Base-by-base conservation (phyloP, 2,113 vertebrate species). In the Sterna hirundo region DNA sequence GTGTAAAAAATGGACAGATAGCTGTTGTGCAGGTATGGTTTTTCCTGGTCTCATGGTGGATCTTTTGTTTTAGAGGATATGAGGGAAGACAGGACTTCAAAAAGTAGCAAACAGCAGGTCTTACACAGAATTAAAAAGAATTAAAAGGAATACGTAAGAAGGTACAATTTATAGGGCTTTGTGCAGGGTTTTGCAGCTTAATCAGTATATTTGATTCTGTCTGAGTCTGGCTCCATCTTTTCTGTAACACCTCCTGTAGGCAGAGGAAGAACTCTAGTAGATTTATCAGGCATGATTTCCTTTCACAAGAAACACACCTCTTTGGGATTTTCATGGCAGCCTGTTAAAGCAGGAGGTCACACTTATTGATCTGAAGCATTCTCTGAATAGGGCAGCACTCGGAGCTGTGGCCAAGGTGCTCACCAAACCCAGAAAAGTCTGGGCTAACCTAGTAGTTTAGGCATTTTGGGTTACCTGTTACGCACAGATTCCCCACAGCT, bases 251-350 rank as follows among this genome's bases (percentile, higher is more conserved):
- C 8, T 1, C 2, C 3, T 57, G 4, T n/a, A 40, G 52, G 9
- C 12, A 47, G 76, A 79, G 42, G 51, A 88, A 71, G 36, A 88
- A 44, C 20, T 61, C 26, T 52, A 27, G 25, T 10, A 51, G 15
- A 34, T 88, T 58, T 82, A 2, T 10, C 38, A 91, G 44, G 11
- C 6, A 22, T 2, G 0, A 49, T 38, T 70, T 64, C 13, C 17
- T 49, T 69, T 62, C 25, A 38, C 15, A 49, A 47, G 34, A 52
- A 70, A 70, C 0, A 0, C 20, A 7, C 6, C 21, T 49, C 27
- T 42, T 16, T 22, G 32, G 60, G 6, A 46, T 82, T 82, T 88
- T 47, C 46, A 23, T 16, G 34, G 26, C 23, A 83, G 30, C 7
- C 47, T 47, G 6, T 66, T 40, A 51, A 30, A 60, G 42, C 40